phyloP scores from a whole-genome alignment of 2,113 vertebrate species.

The Protobothrops mucrosquamatus region DNA sequence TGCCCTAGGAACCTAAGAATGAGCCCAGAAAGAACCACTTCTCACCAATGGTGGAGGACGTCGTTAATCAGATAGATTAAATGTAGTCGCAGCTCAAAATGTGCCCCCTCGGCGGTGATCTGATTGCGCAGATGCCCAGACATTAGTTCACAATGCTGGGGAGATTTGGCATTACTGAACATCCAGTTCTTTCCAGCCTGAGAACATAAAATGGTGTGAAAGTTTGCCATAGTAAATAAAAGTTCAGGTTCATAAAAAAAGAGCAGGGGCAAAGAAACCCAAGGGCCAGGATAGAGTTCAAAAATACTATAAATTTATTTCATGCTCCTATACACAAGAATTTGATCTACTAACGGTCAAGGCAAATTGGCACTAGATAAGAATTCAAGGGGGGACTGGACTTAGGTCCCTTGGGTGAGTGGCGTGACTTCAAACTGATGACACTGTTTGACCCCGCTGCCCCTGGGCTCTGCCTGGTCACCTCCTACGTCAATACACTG shows the following conservation, averaged over 20 bases:
- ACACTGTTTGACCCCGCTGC: neutral
- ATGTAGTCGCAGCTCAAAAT: constrained; percentile 93
- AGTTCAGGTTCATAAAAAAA: neutral
- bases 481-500: no score
- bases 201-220: neutral
- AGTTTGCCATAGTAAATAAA: neutral
- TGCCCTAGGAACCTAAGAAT: neutral
- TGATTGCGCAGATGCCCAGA: constrained; percentile 91
- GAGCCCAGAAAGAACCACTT: neutral
- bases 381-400: neutral
- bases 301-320: neutral
- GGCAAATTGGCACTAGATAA: neutral
- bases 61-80: constrained; percentile 98
- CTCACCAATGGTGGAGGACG: constrained; percentile 94
- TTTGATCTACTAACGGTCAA: neutral
- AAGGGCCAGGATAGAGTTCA: neutral
- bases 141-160: constrained; percentile 93
- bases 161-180: constrained; percentile 93
- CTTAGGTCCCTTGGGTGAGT: neutral
- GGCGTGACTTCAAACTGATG: neutral
- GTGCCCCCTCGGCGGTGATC: constrained; percentile 84
- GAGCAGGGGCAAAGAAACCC: neutral
- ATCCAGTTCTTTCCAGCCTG: constrained; percentile 99
- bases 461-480: no score
- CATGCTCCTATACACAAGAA: neutral